A percentile compares a stretch with the other conserved stretches of the same genome.
These are phyloP conservation scores for Troides helena DNA, from an alignment of 2,888 invertebrate genomes.

Conservation along the genomic window DNA sequence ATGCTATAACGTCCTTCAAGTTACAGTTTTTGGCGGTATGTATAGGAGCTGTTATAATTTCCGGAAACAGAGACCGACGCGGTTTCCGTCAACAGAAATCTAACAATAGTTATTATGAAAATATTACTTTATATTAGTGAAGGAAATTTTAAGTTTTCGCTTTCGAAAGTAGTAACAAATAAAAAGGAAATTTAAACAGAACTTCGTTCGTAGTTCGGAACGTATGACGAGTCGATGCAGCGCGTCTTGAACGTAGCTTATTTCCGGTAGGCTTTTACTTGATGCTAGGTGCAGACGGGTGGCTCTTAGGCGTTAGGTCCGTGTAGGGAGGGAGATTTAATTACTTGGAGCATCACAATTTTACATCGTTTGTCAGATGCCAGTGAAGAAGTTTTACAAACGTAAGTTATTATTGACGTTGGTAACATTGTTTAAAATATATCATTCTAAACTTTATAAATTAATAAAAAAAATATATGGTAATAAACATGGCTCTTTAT, in stretches of 20 bases:
- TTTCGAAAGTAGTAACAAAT: not conserved
- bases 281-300: slow-evolving; percentile 34
- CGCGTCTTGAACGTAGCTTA: slow-evolving; percentile 42
- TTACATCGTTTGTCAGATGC: slow-evolving; percentile 35
- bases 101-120: no score
- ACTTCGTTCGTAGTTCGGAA: not conserved
- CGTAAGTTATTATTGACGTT: not conserved
- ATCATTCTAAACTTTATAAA: not conserved
- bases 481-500: no score
- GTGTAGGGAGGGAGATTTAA: slow-evolving; percentile 59
- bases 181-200: not conserved
- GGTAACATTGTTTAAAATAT: not conserved
- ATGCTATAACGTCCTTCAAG: no score
- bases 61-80: no score
- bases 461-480: not conserved
- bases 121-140: no score
- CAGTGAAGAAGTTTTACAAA: slow-evolving; percentile 22
- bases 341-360: slow-evolving; percentile 57
- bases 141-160: not conserved
- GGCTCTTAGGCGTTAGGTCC: slow-evolving; percentile 34
- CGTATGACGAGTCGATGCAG: slow-evolving; percentile 24
- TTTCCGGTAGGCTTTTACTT: slow-evolving; percentile 32
- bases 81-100: no score
- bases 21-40: no score
- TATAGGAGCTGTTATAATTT: no score